These are phyloP conservation scores for Bambusicola thoracicus DNA, from an alignment of 2,113 vertebrate species.

Conservation along the genomic window DNA sequence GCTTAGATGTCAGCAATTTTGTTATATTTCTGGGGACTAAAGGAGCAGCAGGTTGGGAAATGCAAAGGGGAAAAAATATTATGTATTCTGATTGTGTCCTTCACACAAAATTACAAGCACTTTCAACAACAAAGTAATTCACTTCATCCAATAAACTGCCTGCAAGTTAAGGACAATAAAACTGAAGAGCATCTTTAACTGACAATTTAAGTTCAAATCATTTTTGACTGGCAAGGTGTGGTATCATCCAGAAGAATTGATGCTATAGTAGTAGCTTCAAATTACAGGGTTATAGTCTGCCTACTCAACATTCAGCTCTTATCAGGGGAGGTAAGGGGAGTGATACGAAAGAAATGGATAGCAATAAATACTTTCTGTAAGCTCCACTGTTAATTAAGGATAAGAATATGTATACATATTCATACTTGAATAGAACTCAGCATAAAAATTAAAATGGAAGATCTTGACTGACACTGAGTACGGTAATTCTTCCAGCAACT, in stretches of 20 bases:
- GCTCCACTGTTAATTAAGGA: slow-evolving; percentile 40
- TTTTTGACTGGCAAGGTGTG: slow-evolving; percentile 44
- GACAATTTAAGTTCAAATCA: slow-evolving; percentile 52
- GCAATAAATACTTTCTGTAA: slow-evolving; percentile 13
- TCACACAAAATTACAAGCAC: slow-evolving; percentile 48
- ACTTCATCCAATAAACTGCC: slow-evolving; percentile 39
- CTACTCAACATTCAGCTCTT: slow-evolving; percentile 43
- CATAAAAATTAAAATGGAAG: slow-evolving; percentile 45
- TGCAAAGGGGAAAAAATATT: neutral
- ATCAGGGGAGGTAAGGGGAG: neutral
- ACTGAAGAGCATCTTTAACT: slow-evolving; percentile 45
- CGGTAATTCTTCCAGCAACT: neutral
- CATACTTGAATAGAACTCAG: slow-evolving; percentile 13
- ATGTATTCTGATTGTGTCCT: slow-evolving; percentile 28
- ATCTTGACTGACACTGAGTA: neutral
- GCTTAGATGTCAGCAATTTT: slow-evolving; percentile 59
- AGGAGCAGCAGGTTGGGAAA: neutral
- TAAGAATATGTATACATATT: slow-evolving; percentile 6
- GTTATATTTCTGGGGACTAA: slow-evolving; percentile 9
- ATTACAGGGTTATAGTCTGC: slow-evolving; percentile 24
- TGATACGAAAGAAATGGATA: neutral
- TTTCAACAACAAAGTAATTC: slow-evolving; percentile 58
- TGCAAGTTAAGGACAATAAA: slow-evolving; percentile 46
- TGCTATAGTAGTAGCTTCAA: slow-evolving; percentile 31
- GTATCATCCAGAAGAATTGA: slow-evolving; percentile 55